Base-by-base conservation (phyloP, 2,113 vertebrate genomes). In the Rhinoderma darwinii region DNA sequence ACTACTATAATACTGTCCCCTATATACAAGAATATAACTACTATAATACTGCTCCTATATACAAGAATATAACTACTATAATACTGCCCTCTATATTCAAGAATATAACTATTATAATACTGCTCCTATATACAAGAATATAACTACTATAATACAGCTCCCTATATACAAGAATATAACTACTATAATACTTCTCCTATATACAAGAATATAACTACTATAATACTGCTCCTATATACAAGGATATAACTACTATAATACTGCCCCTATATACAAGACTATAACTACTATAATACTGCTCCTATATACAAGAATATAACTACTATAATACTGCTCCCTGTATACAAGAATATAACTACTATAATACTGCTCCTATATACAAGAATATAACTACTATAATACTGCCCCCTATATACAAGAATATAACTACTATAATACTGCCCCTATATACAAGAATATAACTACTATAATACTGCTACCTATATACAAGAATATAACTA, bases 101-200 rank as follows among this genome's bases (percentile, higher is more conserved):
- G 59, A 63, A 63, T 63, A 63, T 63, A 63, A 63, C 59, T 63
- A 63, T n/a, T 63, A 63, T 63, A 63, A 63, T 63, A 63, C 59
- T 30, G n/a, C 59, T n/a, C 56, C 56, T n/a, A 59, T 54, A 8
- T 54, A 54, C 51, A 54, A 54, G 51, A 54, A 59, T 59, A 59
- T 59, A 59, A n/a, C 22, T 59, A 59, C 56, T 59, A 59, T 59
- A 59, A 59, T 59, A 59, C 56, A n/a, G 25, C 56, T n/a, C 59
- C n/a, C 27, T 63, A 63, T 63, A 11, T 63, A 63, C 59, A 63
- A 30, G 59, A 63, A 63, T 63, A 63, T 63, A 63, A 63, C 59
- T 63, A 63, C 59, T 63, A 63, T 63, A 63, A 30, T 63, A 63
- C 59, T 63, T 27, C 56, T 30, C 59, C 59, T 63, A 27, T 63